Percentiles rank a stretch among this genome's conserved stretches.
Evolutionary conservation across 35 echinoderm and acorn worm species (phyloP).

Genomic region (Stichopus chloronotus): DNA sequence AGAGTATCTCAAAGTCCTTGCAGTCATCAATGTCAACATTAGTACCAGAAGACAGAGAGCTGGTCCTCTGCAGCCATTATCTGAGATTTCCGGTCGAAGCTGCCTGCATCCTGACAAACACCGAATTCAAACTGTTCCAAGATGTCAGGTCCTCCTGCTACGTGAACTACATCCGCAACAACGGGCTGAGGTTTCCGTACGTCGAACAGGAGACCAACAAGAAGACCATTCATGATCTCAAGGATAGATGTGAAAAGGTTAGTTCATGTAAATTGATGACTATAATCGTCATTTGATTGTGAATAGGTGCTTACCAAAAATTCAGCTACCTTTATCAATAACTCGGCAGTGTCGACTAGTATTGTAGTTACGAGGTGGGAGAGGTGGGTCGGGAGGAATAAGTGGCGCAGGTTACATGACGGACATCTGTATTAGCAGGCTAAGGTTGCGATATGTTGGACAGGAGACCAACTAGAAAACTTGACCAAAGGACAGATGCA

Average conservation of each 20-base stretch:
- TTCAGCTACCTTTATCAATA: not conserved
- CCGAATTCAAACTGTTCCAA: constrained; percentile 42
- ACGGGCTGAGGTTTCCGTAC: not conserved
- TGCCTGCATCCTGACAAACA: constrained; percentile 25
- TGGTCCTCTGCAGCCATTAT: constrained; percentile 19
- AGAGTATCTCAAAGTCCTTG: not conserved
- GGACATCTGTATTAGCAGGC: no score
- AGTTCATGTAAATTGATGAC: not conserved
- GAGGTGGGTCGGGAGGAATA: not conserved
- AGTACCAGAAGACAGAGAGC: constrained; percentile 29
- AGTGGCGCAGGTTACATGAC: no score
- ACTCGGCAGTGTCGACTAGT: not conserved
- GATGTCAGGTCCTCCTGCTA: constrained; percentile 46
- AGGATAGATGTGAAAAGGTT: constrained; percentile 50
- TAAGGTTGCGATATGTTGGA: no score
- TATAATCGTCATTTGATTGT: not conserved
- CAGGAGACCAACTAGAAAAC: no score
- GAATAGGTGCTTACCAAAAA: not conserved
- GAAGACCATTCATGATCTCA: constrained; percentile 53
- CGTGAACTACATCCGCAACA: constrained; percentile 49
- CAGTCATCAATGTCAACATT: not conserved
- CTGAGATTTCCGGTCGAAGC: constrained; percentile 28
- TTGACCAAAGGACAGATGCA: no score
- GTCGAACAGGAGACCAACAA: not conserved
- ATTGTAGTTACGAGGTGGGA: not conserved